A percentile compares a stretch with the other conserved stretches of the same genome.
These are phyloP conservation scores for Takifugu bimaculatus DNA, from an alignment of 2,113 vertebrate species.

Conservation along the genomic window DNA sequence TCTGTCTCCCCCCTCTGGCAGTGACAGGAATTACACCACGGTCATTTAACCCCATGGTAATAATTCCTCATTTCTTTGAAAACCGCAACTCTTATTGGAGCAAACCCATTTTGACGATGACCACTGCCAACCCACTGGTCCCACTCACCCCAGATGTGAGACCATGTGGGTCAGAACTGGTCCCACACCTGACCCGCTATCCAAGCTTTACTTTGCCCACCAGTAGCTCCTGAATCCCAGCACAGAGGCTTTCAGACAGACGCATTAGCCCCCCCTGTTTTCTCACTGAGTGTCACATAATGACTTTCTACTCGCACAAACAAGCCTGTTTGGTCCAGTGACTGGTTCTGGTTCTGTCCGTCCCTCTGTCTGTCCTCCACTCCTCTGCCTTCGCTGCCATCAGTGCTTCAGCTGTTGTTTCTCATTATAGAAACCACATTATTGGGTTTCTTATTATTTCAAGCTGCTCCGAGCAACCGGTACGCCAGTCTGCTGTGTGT, in stretches of 20 bases:
- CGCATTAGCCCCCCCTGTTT: conserved; percentile 22
- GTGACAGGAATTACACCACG: not conserved
- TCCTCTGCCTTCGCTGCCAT: conserved; percentile 53
- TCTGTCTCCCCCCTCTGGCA: not conserved
- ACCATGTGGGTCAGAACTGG: no score
- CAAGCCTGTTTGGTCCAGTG: conserved; percentile 47
- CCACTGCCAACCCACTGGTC: no score
- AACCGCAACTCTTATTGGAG: no score
- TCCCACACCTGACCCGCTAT: no score
- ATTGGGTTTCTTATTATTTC: conserved; percentile 74
- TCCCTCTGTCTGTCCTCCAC: not conserved
- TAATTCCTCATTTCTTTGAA: no score
- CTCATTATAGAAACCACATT: conserved; percentile 73
- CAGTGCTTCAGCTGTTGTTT: conserved; percentile 72
- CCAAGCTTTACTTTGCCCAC: no score
- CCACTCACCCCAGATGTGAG: no score
- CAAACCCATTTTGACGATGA: no score
- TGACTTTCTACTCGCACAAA: conserved; percentile 41
- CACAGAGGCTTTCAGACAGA: conserved; percentile 12
- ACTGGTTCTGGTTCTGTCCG: no score
- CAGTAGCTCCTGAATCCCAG: no score
- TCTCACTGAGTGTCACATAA: conserved; percentile 30
- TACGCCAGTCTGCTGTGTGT: conserved; percentile 39
- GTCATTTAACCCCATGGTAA: no score
- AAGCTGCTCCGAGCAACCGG: conserved; percentile 68